Evolutionary conservation across 2,113 vertebrate species (phyloP).

Genomic region (Orcinus orca): DNA sequence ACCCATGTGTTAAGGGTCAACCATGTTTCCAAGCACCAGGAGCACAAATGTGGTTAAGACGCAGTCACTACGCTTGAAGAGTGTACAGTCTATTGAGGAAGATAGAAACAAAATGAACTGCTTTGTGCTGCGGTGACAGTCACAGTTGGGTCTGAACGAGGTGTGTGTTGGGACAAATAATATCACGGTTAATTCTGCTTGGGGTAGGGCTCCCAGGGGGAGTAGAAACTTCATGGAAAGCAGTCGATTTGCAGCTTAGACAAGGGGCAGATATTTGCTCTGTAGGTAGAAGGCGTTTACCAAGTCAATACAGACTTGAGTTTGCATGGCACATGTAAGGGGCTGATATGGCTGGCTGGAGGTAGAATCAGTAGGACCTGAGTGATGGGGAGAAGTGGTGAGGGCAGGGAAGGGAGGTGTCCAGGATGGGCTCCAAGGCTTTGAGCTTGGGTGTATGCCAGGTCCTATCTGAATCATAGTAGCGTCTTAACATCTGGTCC

Average conservation of each 20-base stretch:
- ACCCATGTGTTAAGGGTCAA: neutral
- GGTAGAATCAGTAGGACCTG: neutral
- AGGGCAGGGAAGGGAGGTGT: neutral
- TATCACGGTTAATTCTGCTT: neutral
- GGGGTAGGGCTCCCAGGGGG: neutral
- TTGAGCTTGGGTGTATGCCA: neutral
- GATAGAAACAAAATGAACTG: neutral
- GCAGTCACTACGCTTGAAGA: neutral
- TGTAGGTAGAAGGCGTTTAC: neutral
- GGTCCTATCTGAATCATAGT: neutral
- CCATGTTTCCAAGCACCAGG: neutral
- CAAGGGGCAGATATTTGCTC: neutral
- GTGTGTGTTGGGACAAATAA: neutral
- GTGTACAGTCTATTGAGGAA: fast-evolving
- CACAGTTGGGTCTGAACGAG: neutral
- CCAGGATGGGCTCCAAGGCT: neutral
- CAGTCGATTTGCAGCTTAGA: neutral
- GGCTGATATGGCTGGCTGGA: neutral
- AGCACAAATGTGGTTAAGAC: neutral
- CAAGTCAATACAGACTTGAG: neutral
- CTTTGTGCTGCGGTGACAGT: neutral
- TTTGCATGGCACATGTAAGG: neutral
- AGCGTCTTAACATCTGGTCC: neutral
- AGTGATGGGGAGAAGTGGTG: neutral
- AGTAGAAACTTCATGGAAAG: neutral